Evolutionary conservation across 2,888 invertebrate species (phyloP), one percentile per base, ranked within the genome.

Genomic region (Cephalotes varians): DNA sequence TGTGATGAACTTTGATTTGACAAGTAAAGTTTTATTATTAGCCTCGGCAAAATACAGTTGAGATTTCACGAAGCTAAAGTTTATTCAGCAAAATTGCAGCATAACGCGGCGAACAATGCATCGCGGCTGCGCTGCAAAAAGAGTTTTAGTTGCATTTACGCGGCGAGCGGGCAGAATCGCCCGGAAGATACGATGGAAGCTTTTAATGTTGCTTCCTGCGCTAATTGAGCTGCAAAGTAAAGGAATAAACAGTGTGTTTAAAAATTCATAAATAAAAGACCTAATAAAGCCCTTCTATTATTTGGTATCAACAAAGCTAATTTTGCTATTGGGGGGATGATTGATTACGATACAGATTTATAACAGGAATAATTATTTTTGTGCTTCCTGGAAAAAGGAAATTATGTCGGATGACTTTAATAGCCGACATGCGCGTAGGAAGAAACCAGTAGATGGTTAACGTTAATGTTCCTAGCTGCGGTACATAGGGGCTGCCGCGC

Each of bases 381-480:
- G 5, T 25, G 3, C n/a, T 65, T 76, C n/a, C n/a, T 40, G 34
- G 40, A 51, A 51, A 65, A 51, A 65, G 15, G n/a, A 67, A 76
- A 76, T 69, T 67, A 67, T 21, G 9, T 21, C 15, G 25, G 25
- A 34, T 34, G 71, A 40, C 37, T 76, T 51, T 51, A 49, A 77
- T 71, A 18, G 12, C 44, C 21, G 31, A 56, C 25, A 72, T 34
- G 34, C 34, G 31, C 34, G 77, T 72, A 58, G 56, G 77, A 79
- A 40, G 72, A 56, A 79, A 71, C 56, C 31, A 44, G 44, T 56
- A 18, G 31, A 60, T 69, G 15, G n/a, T 65, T 56, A 56, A 15
- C 25, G 44, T 56, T 72, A 79, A 71, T 71, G 31, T 25, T 56
- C 4, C n/a, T 21, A 25, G 44, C 18, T 10, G 34, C 18, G 31